These are phyloP conservation scores for Heliocidaris tuberculata DNA, from an alignment of 35 echinoderm and acorn worm genomes.

Conservation along the genomic window DNA sequence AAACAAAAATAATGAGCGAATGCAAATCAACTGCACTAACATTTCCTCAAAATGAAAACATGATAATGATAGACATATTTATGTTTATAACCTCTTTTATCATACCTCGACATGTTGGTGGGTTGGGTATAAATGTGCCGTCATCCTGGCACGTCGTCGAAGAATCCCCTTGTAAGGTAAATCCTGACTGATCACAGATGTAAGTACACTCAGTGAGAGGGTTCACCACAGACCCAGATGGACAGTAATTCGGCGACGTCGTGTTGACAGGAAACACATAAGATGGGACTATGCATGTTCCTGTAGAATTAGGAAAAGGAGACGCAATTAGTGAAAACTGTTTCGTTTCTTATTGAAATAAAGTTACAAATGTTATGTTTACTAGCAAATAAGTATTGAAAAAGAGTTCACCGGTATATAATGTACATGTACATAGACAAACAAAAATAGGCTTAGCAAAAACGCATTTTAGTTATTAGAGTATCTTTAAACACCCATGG, in stretches of 20 bases:
- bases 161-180: background rate
- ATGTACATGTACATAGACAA: too few species aligned
- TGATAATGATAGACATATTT: too few species aligned
- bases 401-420: too few species aligned
- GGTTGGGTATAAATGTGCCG: background rate
- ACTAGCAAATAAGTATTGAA: too few species aligned
- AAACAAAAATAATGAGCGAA: too few species aligned
- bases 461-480: too few species aligned
- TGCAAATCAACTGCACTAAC: too few species aligned
- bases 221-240: background rate
- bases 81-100: background rate
- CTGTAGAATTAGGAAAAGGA: background rate
- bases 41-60: too few species aligned
- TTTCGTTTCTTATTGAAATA: too few species aligned
- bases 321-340: background rate
- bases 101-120: background rate
- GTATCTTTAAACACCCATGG: too few species aligned
- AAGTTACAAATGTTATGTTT: too few species aligned
- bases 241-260: background rate
- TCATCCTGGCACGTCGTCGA: background rate
- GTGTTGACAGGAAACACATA: background rate
- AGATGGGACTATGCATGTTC: background rate
- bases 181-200: background rate
- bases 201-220: background rate
- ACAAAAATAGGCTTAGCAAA: too few species aligned